phyloP scores from a whole-genome alignment of 2,113 vertebrate genomes.

The Dicaeum eximium region DNA sequence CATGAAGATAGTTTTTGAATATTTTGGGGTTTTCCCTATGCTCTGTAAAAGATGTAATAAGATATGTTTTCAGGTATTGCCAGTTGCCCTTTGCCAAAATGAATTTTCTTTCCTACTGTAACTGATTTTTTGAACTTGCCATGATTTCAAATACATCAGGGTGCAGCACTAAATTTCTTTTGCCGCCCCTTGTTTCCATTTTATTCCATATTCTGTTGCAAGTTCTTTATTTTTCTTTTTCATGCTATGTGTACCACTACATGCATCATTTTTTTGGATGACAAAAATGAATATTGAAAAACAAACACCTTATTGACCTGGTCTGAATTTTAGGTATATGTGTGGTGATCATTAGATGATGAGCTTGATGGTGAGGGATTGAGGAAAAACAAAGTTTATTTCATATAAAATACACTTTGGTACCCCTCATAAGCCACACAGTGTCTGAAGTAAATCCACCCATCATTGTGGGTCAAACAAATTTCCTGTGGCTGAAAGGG shows the following conservation, averaged over 20 bases:
- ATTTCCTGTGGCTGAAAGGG: background rate
- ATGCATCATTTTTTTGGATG: background rate
- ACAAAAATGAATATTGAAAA: background rate
- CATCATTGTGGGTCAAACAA: background rate
- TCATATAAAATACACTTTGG: background rate
- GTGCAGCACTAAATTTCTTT: background rate
- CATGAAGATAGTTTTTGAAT: background rate
- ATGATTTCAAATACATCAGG: background rate
- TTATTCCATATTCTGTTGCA: background rate
- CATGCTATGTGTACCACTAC: accelerated
- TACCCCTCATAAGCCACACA: background rate
- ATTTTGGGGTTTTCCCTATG: background rate
- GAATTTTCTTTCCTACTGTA: background rate
- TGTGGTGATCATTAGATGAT: background rate
- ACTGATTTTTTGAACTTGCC: background rate
- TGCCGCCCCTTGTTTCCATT: background rate
- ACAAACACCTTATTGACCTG: background rate
- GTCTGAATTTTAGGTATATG: background rate
- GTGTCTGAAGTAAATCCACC: background rate
- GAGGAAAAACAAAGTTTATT: background rate
- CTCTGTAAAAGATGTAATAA: background rate
- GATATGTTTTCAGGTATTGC: background rate
- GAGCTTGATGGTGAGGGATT: background rate
- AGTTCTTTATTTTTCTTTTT: background rate
- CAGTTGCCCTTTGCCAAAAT: background rate